Evolutionary conservation across 64 coral and sea anemone species (phyloP).

Genomic region (Orbicella faveolata): DNA sequence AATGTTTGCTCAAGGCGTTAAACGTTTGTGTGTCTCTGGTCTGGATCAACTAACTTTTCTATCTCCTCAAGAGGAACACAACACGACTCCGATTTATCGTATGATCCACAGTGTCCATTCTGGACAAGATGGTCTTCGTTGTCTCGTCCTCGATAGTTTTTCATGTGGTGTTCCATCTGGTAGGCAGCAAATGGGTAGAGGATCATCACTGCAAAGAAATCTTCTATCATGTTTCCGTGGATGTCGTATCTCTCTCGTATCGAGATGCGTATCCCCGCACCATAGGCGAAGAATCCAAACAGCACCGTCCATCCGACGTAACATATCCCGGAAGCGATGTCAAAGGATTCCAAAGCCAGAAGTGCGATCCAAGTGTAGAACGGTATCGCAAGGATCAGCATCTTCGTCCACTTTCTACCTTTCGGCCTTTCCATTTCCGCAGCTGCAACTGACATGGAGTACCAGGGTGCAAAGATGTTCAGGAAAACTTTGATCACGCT

Average conservation of each 20-base stretch:
- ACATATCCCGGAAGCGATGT: background rate
- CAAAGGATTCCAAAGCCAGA: constrained; percentile 1
- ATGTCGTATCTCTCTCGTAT: constrained; percentile 53
- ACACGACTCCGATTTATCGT: background rate
- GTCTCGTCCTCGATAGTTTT: background rate
- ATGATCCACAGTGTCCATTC: background rate
- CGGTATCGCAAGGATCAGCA: constrained; percentile 49
- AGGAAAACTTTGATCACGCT: background rate
- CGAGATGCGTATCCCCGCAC: constrained; percentile 6
- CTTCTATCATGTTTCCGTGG: constrained; percentile 38
- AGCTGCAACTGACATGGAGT: constrained; percentile 32
- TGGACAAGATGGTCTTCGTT: background rate
- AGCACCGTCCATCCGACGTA: constrained; percentile 44
- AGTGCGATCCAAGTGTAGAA: constrained; percentile 51
- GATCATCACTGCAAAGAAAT: constrained; percentile 28
- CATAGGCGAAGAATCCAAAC: constrained; percentile 55
- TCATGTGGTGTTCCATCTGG: constrained; percentile 40
- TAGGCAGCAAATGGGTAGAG: constrained; percentile 35
- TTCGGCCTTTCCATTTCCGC: background rate
- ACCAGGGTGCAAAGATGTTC: constrained; percentile 56
- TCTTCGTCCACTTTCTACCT: constrained; percentile 4
- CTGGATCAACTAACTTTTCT: background rate
- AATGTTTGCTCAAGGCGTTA: background rate
- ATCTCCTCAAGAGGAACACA: constrained; percentile 9
- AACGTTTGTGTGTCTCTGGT: constrained; percentile 19